Base-by-base conservation (phyloP, 2,797 vertebrate species). In the Peromyscus aztecus region DNA sequence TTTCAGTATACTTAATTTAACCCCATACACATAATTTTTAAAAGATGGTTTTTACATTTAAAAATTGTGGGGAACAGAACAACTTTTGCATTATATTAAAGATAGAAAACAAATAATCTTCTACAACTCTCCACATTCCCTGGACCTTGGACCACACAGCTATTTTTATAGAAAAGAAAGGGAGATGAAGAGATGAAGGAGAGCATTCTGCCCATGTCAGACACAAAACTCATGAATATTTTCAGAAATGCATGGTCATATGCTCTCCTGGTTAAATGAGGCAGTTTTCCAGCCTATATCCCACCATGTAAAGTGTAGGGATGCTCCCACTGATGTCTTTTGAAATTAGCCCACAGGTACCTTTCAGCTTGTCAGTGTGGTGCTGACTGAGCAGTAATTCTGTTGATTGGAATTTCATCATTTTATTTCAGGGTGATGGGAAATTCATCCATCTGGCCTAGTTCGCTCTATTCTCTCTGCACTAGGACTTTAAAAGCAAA, bases 11-110 rank as follows among this genome's bases (percentile, higher is more conserved):
- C 13, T 90, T 52, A 61, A 46, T 77, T 88, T 90, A 94, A 82
- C 12, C 19, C 31, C 46, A 17, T 31, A 77, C 3, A 85, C 34
- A 67, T 13, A 19, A 37, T 84, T 91, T 93, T 61, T 75, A 57
- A 29, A 21, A 84, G 71, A 19, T 77, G 40, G 34, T 29, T 84
- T 67, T 95, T 84, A 40, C 75, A 88, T 89, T 90, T 92, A 16
- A 95, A 92, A 90, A 49, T 43, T 73, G 12, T 46, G 52, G n/a
- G 16, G n/a, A 9, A 7, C 5, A 4, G 16, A 55, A 34, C 75
- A 91, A 34, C 43, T 85, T 37, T 92, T 93, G 65, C 49, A 69
- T 96, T 90, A 67, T 27, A 94, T 73, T 34, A 67, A 90, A 95
- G 76, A 83, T 12, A 55, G 9, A 89, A 90, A 96, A 65, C 4